phyloP scores from a whole-genome alignment of 2,888 invertebrate genomes.

The Oligia strigilis region DNA sequence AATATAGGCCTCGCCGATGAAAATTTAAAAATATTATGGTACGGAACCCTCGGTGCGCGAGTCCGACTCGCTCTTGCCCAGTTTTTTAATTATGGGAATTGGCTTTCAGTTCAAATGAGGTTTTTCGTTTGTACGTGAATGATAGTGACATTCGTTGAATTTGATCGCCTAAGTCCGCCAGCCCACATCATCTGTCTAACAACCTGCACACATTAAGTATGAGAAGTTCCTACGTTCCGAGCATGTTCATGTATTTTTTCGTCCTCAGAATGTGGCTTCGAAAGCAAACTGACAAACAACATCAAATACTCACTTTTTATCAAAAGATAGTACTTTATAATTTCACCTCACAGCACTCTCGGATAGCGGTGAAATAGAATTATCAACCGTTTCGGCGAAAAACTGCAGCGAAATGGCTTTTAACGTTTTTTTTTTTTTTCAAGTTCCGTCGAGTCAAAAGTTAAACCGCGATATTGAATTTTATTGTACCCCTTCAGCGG shows the following conservation, averaged over 20 bases:
- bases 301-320: constrained; percentile 54
- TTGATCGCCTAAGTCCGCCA: not conserved
- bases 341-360: constrained; percentile 72
- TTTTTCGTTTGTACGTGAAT: not conserved
- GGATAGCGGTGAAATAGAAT: constrained; percentile 77
- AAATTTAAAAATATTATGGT: too few relatives aligned
- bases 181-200: not conserved
- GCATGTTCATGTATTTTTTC: not conserved
- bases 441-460: constrained; percentile 69
- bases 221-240: not conserved
- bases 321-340: constrained; percentile 69
- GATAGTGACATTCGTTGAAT: not conserved
- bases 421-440: constrained; percentile 76
- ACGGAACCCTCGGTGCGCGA: too few relatives aligned
- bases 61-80: too few relatives aligned
- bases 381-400: constrained; percentile 78
- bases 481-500: constrained; percentile 65
- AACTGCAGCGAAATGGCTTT: constrained; percentile 79
- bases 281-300: constrained; percentile 52
- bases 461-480: constrained; percentile 72
- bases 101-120: too few relatives aligned
- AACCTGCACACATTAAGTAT: not conserved
- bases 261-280: not conserved
- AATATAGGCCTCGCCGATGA: too few relatives aligned
- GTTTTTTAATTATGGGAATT: not conserved